Conservation (phyloP, 2,113 vertebrate genomes). For the Capreolus pygargus region DNA sequence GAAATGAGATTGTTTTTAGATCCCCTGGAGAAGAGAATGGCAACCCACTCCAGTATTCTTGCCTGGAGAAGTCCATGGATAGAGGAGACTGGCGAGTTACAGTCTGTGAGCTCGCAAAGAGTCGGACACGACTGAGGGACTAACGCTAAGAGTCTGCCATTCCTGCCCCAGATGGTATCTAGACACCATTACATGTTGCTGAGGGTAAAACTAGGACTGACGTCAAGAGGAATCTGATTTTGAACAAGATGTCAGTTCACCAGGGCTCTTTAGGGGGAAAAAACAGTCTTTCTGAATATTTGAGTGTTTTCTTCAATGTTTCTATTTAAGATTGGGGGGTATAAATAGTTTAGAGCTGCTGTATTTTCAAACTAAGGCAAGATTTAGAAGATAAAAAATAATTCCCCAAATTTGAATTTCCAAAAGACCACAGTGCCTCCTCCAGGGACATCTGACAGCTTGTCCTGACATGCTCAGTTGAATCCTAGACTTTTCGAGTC, state of each 20-base stretch:
- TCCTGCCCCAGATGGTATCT: too few species aligned
- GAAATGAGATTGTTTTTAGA: neutral
- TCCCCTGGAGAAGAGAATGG: neutral
- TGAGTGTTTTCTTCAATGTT: neutral
- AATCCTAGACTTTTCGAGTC: neutral
- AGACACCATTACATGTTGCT: neutral
- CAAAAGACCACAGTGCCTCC: neutral
- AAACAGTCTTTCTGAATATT: neutral
- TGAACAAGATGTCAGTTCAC: neutral
- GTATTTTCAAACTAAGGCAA: neutral
- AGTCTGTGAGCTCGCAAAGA: too few species aligned
- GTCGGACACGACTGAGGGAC: too few species aligned
- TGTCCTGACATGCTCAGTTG: neutral
- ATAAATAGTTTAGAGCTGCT: neutral
- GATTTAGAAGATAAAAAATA: neutral
- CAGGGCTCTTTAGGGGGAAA: neutral
- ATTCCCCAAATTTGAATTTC: neutral
- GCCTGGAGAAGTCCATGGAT: too few species aligned
- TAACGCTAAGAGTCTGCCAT: neutral
- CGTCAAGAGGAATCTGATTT: neutral
- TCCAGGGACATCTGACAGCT: neutral
- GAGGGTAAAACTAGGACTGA: neutral
- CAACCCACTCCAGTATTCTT: too few species aligned
- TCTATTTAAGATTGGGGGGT: neutral
- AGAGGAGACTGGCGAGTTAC: too few species aligned